phyloP scores from a whole-genome alignment of 2,888 invertebrate species.

The Leptothorax acervorum region DNA sequence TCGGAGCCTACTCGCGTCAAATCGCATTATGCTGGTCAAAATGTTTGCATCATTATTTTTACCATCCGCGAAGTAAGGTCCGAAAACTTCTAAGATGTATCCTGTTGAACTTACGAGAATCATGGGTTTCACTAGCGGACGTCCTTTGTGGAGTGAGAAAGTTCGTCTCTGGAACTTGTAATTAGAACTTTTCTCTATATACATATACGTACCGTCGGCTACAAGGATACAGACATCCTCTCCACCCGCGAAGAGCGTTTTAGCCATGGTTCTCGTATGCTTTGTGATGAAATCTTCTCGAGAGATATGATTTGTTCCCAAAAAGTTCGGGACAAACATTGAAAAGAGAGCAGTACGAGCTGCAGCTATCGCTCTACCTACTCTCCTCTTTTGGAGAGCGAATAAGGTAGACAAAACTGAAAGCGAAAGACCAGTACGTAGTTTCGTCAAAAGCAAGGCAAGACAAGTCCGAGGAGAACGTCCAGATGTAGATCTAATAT shows the following conservation, averaged over 20 bases:
- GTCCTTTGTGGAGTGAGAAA: constrained; percentile 36
- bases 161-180: constrained; percentile 33
- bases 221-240: too few relatives aligned
- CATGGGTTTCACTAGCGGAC: neutral
- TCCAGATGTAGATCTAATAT: too few relatives aligned
- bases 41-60: constrained; percentile 8
- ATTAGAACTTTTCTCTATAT: constrained; percentile 41
- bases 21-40: neutral
- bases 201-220: too few relatives aligned
- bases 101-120: too few relatives aligned
- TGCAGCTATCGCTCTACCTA: neutral
- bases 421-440: too few relatives aligned
- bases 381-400: constrained; percentile 17
- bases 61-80: neutral
- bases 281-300: constrained; percentile 29
- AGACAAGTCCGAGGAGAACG: too few relatives aligned
- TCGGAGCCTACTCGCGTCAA: neutral
- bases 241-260: too few relatives aligned
- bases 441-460: too few relatives aligned
- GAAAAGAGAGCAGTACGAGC: neutral
- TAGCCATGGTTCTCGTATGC: constrained; percentile 13
- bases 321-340: constrained; percentile 13
- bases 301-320: constrained; percentile 15
- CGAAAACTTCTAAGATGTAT: too few relatives aligned
- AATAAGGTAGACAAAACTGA: too few relatives aligned